Evolutionary conservation across 2,113 vertebrate genomes (phyloP), one percentile per base, ranked within the genome.

Genomic region (Anarrhichthys ocellatus): DNA sequence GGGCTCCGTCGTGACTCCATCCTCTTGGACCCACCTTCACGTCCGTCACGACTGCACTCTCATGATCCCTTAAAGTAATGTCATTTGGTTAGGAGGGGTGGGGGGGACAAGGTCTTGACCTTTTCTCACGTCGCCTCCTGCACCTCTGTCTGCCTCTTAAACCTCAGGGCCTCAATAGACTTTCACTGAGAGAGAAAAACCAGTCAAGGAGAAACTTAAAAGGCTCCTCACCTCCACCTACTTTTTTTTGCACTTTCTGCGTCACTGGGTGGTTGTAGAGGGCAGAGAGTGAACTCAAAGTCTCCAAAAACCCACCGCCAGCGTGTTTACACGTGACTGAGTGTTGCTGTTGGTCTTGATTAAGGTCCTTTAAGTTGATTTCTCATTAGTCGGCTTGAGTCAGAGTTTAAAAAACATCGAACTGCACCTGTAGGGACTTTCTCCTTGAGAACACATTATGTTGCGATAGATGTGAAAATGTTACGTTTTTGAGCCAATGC

Each of bases 161-260:
- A 94, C 91, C 95, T 95, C 95, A 95, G 94, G 95, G 92, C 92
- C 93, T 94, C 89, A 42, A 87, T 46, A 86, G 86, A 92, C 89
- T 91, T 88, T 87, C 63, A 56, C 83, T 78, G 83, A 89, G 85
- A 85, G 82, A 84, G 76, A 86, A 71, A 36, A 85, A 69, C 1
- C 61, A 70, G 73, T 76, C 54, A 68, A 73, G 81, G 70, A 84
- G 59, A 76, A 73, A 85, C 80, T 74, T 36, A 62, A 79, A 85
- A 74, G 85, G 78, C 81, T 85, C 77, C 65, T 90, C 92, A 80
- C 78, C 50, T 80, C 34, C 72, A 68, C 66, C 11, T 84, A 56
- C 48, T 81, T 86, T 81, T 87, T 34, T 34, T 32, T 44, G 81
- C 79, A 44, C 27, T 76, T 88, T 83, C 24, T 84, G 34, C 70